Evolutionary conservation across 2,888 invertebrate species (phyloP).

Genomic region (Ctena decussata): DNA sequence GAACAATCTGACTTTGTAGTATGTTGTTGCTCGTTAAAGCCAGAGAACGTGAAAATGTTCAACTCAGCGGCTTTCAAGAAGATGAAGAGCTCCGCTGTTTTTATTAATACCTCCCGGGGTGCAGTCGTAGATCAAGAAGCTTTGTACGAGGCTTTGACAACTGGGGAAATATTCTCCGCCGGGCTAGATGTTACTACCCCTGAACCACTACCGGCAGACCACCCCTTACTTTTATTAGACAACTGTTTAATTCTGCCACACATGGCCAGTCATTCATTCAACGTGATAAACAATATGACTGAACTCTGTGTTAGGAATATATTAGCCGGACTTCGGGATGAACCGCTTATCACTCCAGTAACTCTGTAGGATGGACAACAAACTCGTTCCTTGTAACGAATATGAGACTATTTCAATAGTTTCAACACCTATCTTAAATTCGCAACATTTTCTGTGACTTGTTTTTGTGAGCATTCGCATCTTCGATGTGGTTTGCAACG

Average conservation of each 20-base stretch:
- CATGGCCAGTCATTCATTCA: conserved; percentile 93
- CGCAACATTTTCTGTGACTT: no score
- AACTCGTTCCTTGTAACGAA: no score
- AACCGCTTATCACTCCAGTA: conserved; percentile 89
- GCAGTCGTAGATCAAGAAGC: conserved; percentile 91
- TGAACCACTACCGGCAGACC: conserved; percentile 94
- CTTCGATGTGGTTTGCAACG: no score
- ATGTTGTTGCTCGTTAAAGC: conserved; percentile 92
- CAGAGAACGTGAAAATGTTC: conserved; percentile 91
- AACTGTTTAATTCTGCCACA: conserved; percentile 96
- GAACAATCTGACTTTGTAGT: conserved; percentile 94
- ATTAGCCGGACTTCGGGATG: conserved; percentile 91
- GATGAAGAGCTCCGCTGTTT: conserved; percentile 95
- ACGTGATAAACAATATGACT: conserved; percentile 93
- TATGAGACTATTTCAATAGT: no score
- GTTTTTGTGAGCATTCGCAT: no score
- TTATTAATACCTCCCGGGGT: conserved; percentile 94
- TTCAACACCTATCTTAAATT: no score
- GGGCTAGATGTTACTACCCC: conserved; percentile 97
- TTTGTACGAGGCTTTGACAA: conserved; percentile 91
- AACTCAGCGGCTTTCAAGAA: conserved; percentile 92
- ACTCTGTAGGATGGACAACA: not conserved
- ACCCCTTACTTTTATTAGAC: conserved; percentile 91
- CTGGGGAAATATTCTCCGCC: conserved; percentile 92
- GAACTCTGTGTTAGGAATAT: conserved; percentile 93